Evolutionary conservation across 2,888 invertebrate genomes (phyloP), one percentile per base, ranked within the genome.

Genomic region (Deilephila elpenor): DNA sequence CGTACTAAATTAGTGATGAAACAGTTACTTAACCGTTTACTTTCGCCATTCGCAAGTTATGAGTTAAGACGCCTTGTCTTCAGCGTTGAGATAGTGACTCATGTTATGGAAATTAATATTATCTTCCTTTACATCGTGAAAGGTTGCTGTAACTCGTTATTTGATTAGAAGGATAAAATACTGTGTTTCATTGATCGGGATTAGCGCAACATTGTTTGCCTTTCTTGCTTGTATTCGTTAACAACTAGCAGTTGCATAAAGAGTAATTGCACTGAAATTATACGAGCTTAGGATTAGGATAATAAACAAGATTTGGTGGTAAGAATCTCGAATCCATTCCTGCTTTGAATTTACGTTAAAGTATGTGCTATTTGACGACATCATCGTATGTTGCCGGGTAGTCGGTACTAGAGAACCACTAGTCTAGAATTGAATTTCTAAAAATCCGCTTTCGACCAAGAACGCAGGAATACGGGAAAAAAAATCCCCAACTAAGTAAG

Each of bases 1-100:
- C 77, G 78, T 77, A 79, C 75, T 77, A 78, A 83, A 82, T 83
- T 81, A 79, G 80, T 78, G 25, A 20, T 71, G 74, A 73, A 80
- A 80, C 75, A 75, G 78, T 81, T 82, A 79, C 80, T 82, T 78
- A 82, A 84, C 74, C 73, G 80, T 83, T 84, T 83, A 67, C 67
- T 67, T 67, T 67, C 67, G 67, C 67, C 51, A 67, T 51, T 67
- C 67, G 25, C 51, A 17, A 67, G 67, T 67, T 51, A 51, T 67
- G 67, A 67, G 67, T 67, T 51, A 51, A 51, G 67, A 67, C 17
- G 51, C 67, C 67, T 67, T 67, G 67, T 51, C 67, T 67, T 67
- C 51, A 51, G 17, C n/a, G 51, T 25, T 56, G 19, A 67, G 44
- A 64, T 64, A 67, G 20, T 67, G 67, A 67, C 67, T 67, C 67